Percentiles rank a stretch among this genome's conserved stretches.
Evolutionary conservation across 2,888 invertebrate species (phyloP).

Genomic region (Stenodema calcarata): DNA sequence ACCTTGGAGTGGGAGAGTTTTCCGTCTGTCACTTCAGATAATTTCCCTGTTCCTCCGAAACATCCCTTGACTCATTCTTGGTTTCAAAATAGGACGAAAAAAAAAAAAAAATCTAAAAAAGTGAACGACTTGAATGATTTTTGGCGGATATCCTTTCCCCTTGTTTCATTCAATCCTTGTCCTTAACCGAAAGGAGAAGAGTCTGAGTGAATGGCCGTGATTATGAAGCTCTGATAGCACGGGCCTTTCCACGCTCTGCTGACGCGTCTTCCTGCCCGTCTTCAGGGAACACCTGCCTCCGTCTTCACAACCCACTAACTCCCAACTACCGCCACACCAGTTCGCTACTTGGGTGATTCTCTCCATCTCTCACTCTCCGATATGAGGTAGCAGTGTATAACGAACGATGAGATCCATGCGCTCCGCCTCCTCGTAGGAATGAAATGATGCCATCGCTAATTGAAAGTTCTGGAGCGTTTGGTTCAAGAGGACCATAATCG

Average conservation of each 20-base stretch:
- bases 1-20: neutral
- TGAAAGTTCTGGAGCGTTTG: too few species aligned
- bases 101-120: neutral
- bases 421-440: too few species aligned
- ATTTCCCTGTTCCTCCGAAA: neutral
- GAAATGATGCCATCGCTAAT: too few species aligned
- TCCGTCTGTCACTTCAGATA: neutral
- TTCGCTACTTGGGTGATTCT: slow-evolving; percentile 28
- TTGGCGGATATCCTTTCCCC: slow-evolving; percentile 29
- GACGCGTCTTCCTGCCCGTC: slow-evolving; percentile 14
- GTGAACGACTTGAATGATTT: slow-evolving; percentile 4
- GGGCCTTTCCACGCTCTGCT: neutral
- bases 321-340: neutral
- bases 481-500: too few species aligned
- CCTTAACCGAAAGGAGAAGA: neutral
- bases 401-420: too few species aligned
- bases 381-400: too few species aligned
- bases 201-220: neutral
- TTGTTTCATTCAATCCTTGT: neutral
- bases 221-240: neutral
- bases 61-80: neutral
- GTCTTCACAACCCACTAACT: slow-evolving; percentile 44
- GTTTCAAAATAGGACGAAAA: neutral
- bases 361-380: too few species aligned
- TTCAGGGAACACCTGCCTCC: slow-evolving; percentile 11